Percentiles rank a stretch among this genome's conserved stretches.
Conservation (phyloP, 1,140 invertebrate genomes). For the Liolophura sinensis region DNA sequence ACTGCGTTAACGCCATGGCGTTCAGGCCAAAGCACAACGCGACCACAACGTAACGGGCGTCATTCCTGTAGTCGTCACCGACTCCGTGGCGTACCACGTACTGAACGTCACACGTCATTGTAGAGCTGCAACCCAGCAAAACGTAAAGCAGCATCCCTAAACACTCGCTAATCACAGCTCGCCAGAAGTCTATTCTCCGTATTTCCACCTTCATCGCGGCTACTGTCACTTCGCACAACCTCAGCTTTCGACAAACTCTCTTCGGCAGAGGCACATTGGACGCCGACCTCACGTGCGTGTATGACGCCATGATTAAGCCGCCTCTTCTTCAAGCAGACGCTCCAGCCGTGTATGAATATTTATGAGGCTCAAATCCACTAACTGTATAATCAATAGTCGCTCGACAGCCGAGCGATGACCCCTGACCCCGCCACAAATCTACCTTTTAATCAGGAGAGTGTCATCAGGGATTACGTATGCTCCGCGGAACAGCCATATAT, state of each 20-base stretch:
- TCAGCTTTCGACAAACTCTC: constrained; percentile 11
- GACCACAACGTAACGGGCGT: neutral
- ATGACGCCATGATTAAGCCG: constrained; percentile 10
- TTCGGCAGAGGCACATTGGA: neutral
- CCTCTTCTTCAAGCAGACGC: constrained; percentile 3
- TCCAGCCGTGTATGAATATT: neutral
- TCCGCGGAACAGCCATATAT: no score
- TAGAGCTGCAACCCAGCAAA: constrained; percentile 17
- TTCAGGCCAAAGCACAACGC: constrained; percentile 67
- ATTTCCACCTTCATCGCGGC: constrained; percentile 17
- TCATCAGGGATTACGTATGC: no score
- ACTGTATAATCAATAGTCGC: no score
- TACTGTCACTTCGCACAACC: constrained; percentile 11
- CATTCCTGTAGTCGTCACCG: no score
- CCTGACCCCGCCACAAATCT: no score
- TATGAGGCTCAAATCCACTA: no score
- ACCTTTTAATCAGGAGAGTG: no score
- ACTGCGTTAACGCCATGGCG: constrained; percentile 67
- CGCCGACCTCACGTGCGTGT: constrained; percentile 9
- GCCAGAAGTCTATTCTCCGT: constrained; percentile 17
- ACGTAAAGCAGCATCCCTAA: constrained; percentile 17
- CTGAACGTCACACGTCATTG: constrained; percentile 9
- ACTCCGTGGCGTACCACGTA: no score
- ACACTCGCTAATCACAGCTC: constrained; percentile 20
- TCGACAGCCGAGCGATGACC: no score